These are phyloP conservation scores for Agelas oroides DNA, from an alignment of 37 sponge, comb jelly and placozoan species.

Conservation along the genomic window DNA sequence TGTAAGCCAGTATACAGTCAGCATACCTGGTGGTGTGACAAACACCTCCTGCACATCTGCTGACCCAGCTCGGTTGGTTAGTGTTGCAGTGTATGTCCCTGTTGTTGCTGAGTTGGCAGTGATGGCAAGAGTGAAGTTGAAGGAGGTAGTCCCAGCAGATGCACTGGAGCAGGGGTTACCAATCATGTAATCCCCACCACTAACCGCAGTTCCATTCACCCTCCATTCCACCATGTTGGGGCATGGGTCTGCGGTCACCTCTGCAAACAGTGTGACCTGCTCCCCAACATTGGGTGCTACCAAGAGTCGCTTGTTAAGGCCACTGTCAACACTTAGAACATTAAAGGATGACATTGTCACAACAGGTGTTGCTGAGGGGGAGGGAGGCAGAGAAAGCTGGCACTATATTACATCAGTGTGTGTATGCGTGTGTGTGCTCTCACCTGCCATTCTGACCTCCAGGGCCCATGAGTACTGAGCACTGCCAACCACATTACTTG, in stretches of 20 bases:
- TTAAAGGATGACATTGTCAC: no score
- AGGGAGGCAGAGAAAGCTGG: no score
- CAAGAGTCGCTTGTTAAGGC: no score
- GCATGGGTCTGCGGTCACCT: slow-evolving; percentile 50
- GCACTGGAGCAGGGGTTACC: background rate
- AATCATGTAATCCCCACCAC: background rate
- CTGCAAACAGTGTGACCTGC: background rate
- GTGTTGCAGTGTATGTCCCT: slow-evolving; percentile 34
- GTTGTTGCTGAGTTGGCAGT: background rate
- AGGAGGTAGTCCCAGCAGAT: background rate
- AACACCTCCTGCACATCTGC: background rate
- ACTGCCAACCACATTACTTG: slow-evolving; percentile 6
- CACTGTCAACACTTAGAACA: no score
- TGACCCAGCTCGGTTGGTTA: background rate
- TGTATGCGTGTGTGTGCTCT: background rate
- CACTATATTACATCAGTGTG: no score
- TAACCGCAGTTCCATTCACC: background rate
- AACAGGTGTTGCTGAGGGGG: no score
- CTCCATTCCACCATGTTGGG: slow-evolving; percentile 22
- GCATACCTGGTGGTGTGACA: slow-evolving; percentile 41
- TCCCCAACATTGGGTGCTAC: background rate
- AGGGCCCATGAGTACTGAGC: slow-evolving; percentile 32
- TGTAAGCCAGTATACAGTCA: background rate
- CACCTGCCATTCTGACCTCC: slow-evolving; percentile 52
- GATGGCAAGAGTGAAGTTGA: slow-evolving; percentile 29